Evolutionary conservation across 2,113 vertebrate species (phyloP).

Genomic region (Phasianus colchicus): DNA sequence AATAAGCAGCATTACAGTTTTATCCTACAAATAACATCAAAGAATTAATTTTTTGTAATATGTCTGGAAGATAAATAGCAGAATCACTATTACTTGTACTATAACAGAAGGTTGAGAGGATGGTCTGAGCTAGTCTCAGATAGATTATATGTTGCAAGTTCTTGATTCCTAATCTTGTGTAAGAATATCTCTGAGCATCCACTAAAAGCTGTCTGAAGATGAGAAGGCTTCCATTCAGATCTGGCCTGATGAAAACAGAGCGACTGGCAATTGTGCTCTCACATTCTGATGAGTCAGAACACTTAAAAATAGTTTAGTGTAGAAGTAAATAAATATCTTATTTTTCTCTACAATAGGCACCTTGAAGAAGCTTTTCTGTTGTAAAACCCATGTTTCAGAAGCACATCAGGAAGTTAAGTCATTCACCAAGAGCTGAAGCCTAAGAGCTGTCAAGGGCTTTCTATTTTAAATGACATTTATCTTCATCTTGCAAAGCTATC

Average conservation of each 20-base stretch:
- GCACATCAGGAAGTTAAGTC: background rate
- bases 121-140: background rate
- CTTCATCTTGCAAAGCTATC: background rate
- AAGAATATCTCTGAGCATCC: background rate
- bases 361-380: background rate
- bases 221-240: background rate
- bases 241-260: background rate
- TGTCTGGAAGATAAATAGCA: conserved; percentile 11
- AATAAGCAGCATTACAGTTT: background rate
- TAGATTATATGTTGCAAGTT: background rate
- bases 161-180: background rate
- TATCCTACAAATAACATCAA: background rate
- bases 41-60: background rate
- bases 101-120: background rate
- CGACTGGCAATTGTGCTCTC: background rate
- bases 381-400: background rate
- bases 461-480: background rate
- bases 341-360: background rate
- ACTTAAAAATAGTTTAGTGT: background rate
- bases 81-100: background rate
- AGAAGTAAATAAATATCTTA: background rate
- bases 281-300: background rate
- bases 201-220: background rate
- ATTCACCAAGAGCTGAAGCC: background rate
- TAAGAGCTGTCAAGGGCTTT: background rate